A percentile compares a stretch with the other conserved stretches of the same genome.
Conservation (phyloP, 2,113 vertebrate genomes). For the Stigmatopora argus region DNA sequence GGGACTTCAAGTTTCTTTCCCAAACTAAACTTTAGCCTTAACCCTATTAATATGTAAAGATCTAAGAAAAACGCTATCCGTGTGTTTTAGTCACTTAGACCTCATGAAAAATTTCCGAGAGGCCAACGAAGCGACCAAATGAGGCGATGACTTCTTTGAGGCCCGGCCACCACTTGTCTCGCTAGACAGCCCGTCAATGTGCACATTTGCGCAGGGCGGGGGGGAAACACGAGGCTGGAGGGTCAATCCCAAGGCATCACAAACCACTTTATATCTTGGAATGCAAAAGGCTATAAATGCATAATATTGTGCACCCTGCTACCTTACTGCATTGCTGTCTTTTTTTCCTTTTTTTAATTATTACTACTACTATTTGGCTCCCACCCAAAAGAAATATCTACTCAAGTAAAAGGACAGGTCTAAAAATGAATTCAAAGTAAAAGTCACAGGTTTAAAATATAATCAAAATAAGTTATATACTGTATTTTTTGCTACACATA, state of each 20-base stretch:
- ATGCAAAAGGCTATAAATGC: conserved; percentile 21
- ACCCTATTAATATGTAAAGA: conserved; percentile 69
- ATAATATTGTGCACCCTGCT: conserved; percentile 10
- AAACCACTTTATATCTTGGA: conserved; percentile 49
- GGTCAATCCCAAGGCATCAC: conserved; percentile 58
- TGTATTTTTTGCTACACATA: too few species aligned
- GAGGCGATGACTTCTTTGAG: conserved; percentile 57
- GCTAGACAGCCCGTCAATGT: conserved; percentile 64
- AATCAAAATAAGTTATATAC: too few species aligned
- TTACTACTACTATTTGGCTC: background rate
- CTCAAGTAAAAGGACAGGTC: too few species aligned
- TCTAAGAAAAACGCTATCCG: conserved; percentile 64
- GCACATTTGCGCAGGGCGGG: conserved; percentile 54
- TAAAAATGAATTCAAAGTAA: too few species aligned
- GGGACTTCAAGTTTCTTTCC: conserved; percentile 29
- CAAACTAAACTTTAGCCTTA: conserved; percentile 48
- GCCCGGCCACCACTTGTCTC: conserved; percentile 54
- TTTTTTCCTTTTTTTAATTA: background rate
- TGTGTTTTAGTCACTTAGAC: conserved; percentile 74
- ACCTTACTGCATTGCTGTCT: background rate
- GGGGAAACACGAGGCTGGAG: conserved; percentile 51
- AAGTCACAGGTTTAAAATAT: too few species aligned
- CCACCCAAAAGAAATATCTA: background rate
- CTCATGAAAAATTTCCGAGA: conserved; percentile 74
- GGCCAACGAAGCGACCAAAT: conserved; percentile 66